Evolutionary conservation across 1,140 invertebrate species (phyloP), one percentile per base, ranked within the genome.

Genomic region (Catajapyx aquilonaris): DNA sequence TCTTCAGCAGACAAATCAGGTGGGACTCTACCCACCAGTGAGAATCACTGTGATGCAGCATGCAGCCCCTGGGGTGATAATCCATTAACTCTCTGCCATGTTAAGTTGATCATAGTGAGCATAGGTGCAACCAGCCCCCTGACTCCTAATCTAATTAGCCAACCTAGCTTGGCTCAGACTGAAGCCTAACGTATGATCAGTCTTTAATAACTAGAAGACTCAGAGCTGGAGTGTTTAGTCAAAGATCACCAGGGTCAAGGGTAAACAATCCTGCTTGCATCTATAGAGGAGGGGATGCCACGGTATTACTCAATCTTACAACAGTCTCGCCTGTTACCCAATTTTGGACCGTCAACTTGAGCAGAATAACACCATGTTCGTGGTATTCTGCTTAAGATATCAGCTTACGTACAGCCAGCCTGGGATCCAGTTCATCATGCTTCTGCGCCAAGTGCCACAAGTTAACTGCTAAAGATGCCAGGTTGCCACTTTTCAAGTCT

Each of bases 401-500:
- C 25, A 20, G 33, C n/a, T 23, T 22, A 42, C 48, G 54, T 54
- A 66, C 64, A 42, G 48, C 48, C 5, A 57, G 52, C 52, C 65
- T 65, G 10, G 50, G 44, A 52, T 75, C 68, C 31, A 57, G 44
- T 22, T 52, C 52, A 17, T 58, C 57, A 49, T 71, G 55, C 51
- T 71, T 76, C 36, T 68, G 60, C n/a, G 73, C 66, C 35, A 87
- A 57, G 42, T 69, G 63, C 81, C 81, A 87, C 7, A 90, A 59
- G 55, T 85, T 85, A 0, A 69, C 47, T 18, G 75, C 73, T 23
- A 90, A 56, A 21, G 60, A 65, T 1, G 65, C 59, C 44, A 81
- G 60, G 18, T 61, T 52, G 4, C 62, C 53, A 28, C 66, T 56
- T 16, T 56, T 57, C n/a, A 86, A 48, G 55, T 86, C 72, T 0